Percentiles rank a stretch among this genome's conserved stretches.
Evolutionary conservation across 2,888 invertebrate species (phyloP).

Genomic region (Gandaritis pyraliata): DNA sequence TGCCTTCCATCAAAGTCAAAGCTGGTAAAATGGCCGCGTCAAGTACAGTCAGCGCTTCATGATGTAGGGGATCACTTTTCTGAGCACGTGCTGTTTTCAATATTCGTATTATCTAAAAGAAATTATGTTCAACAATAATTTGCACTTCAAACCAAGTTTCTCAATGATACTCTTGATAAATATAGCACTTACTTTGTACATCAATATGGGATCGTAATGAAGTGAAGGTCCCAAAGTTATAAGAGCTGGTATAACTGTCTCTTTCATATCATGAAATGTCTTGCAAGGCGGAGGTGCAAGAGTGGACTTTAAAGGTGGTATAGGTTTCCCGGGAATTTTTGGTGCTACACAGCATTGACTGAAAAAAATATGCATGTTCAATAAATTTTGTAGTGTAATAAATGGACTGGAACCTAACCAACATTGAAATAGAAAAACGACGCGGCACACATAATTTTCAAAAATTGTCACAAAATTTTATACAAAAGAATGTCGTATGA

Average conservation of each 20-base stretch:
- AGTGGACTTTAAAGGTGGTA: slow-evolving; percentile 78
- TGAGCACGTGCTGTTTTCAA: slow-evolving; percentile 67
- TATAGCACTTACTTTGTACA: slow-evolving; percentile 88
- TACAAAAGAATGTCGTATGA: no score
- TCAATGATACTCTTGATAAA: not conserved
- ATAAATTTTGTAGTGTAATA: not conserved
- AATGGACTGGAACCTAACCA: no score
- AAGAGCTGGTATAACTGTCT: slow-evolving; percentile 93
- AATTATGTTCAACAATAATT: not conserved
- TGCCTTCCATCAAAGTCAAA: slow-evolving; percentile 95
- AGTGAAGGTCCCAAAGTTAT: slow-evolving; percentile 94
- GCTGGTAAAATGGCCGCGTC: slow-evolving; percentile 96
- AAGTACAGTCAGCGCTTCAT: slow-evolving; percentile 92
- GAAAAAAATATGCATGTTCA: slow-evolving; percentile 26
- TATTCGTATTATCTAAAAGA: slow-evolving; percentile 74
- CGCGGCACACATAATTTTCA: no score
- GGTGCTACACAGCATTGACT: slow-evolving; percentile 90
- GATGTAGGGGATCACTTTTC: slow-evolving; percentile 86
- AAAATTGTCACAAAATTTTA: no score
- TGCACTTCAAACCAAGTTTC: not conserved
- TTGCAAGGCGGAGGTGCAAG: slow-evolving; percentile 87
- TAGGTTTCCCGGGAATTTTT: slow-evolving; percentile 86
- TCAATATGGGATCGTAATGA: slow-evolving; percentile 93
- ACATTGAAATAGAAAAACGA: no score
- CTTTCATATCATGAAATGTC: slow-evolving; percentile 89